Percentiles rank a stretch among this genome's conserved stretches.
These are phyloP conservation scores for Drymonia ruficornis DNA, from an alignment of 2,888 invertebrate genomes.

Conservation along the genomic window DNA sequence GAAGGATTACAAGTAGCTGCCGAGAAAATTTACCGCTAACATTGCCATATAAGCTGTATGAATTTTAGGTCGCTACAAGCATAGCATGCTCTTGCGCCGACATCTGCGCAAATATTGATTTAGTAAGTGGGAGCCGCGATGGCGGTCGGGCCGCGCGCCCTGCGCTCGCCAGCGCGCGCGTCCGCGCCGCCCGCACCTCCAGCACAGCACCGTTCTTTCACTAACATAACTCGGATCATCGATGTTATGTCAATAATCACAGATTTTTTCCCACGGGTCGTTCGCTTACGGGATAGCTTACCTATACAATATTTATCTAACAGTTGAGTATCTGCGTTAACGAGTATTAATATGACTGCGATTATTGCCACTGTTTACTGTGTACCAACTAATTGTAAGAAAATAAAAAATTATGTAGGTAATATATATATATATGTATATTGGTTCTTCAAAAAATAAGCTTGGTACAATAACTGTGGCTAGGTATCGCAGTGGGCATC, in stretches of 20 bases:
- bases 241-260: slow-evolving; percentile 51
- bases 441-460: slow-evolving; percentile 34
- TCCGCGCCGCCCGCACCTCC: slow-evolving; percentile 43
- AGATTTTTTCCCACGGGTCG: slow-evolving; percentile 49
- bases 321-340: slow-evolving; percentile 33
- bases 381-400: neutral
- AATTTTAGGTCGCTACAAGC: slow-evolving; percentile 84
- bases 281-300: slow-evolving; percentile 21
- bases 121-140: slow-evolving; percentile 80
- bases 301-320: slow-evolving; percentile 28
- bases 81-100: slow-evolving; percentile 82
- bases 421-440: slow-evolving; percentile 6
- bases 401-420: too few relatives aligned
- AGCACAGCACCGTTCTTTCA: slow-evolving; percentile 50
- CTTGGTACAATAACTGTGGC: slow-evolving; percentile 50
- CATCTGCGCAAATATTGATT: slow-evolving; percentile 85
- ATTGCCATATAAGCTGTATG: slow-evolving; percentile 83
- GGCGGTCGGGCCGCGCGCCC: slow-evolving; percentile 58
- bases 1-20: slow-evolving; percentile 83
- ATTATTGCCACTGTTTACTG: slow-evolving; percentile 10
- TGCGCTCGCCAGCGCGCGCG: slow-evolving; percentile 40
- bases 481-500: slow-evolving; percentile 24
- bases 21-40: slow-evolving; percentile 84
- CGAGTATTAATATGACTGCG: slow-evolving; percentile 10
- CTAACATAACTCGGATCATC: slow-evolving; percentile 50